Conservation (phyloP, 2,113 vertebrate genomes). For the Xiphias gladius region DNA sequence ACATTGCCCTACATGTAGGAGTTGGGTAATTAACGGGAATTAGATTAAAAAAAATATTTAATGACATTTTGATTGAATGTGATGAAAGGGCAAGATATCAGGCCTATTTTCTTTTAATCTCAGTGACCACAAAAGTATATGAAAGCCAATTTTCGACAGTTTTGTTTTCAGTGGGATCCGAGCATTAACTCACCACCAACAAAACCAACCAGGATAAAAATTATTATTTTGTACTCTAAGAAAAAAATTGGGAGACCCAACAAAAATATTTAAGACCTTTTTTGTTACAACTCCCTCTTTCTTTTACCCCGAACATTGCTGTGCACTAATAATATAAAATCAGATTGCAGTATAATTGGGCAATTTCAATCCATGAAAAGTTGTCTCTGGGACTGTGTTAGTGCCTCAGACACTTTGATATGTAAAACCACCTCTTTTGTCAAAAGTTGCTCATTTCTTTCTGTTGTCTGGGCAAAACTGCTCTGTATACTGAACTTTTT, state of each 20-base stretch:
- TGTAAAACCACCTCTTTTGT: slow-evolving; percentile 22
- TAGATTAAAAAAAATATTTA: neutral
- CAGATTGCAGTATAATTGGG: slow-evolving; percentile 25
- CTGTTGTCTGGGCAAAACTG: neutral
- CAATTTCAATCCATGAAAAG: neutral
- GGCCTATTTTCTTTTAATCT: neutral
- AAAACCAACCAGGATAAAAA: neutral
- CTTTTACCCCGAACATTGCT: neutral
- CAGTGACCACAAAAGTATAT: neutral
- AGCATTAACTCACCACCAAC: neutral
- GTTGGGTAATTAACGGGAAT: neutral
- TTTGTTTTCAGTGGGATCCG: neutral
- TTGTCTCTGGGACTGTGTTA: slow-evolving; percentile 1
- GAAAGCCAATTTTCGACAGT: neutral
- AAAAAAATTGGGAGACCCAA: neutral
- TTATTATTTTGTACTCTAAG: neutral
- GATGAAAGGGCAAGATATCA: neutral
- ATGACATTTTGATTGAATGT: neutral
- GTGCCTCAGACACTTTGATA: slow-evolving; percentile 35
- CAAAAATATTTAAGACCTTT: neutral
- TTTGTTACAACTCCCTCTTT: neutral
- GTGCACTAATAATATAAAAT: slow-evolving; percentile 27
- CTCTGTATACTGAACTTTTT: no score
- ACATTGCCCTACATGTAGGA: slow-evolving; percentile 2
- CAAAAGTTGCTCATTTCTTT: slow-evolving; percentile 18